Percentiles rank a stretch among this genome's conserved stretches.
phyloP scores from a whole-genome alignment of 1,140 invertebrate genomes.

The Drosophila lini region DNA sequence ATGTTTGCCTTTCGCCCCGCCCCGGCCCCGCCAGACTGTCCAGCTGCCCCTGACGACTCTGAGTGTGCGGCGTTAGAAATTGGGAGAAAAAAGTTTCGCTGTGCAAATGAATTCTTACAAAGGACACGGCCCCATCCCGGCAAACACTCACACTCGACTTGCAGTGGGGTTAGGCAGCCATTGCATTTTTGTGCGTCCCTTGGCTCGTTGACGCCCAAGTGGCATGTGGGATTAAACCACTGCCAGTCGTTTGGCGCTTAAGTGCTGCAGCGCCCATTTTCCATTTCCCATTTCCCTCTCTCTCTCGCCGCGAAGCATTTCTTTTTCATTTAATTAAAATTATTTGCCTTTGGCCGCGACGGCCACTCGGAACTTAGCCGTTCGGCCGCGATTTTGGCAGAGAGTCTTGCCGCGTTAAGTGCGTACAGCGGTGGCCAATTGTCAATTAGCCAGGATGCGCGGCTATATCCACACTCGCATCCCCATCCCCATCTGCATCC shows the following conservation, averaged over 20 bases:
- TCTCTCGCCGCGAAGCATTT: constrained; percentile 47
- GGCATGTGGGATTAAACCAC: constrained; percentile 70
- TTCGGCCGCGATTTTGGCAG: constrained; percentile 51
- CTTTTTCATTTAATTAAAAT: constrained; percentile 83
- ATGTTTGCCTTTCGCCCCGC: constrained; percentile 44
- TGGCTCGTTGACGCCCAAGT: constrained; percentile 80
- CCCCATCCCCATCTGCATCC: not conserved
- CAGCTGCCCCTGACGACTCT: constrained; percentile 64
- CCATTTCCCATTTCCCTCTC: not conserved
- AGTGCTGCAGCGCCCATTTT: constrained; percentile 47
- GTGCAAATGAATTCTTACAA: constrained; percentile 81
- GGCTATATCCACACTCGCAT: not conserved
- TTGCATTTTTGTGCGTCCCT: constrained; percentile 75
- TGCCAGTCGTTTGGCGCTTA: constrained; percentile 71
- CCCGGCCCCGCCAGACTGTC: constrained; percentile 21
- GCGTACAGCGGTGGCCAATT: constrained; percentile 62
- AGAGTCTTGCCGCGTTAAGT: constrained; percentile 61
- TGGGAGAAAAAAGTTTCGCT: constrained; percentile 79
- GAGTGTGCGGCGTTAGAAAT: constrained; percentile 80
- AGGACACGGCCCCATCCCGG: constrained; percentile 57
- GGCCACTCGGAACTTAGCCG: constrained; percentile 69
- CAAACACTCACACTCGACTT: constrained; percentile 48
- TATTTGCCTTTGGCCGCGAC: constrained; percentile 73
- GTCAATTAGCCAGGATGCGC: constrained; percentile 67
- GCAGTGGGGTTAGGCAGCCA: constrained; percentile 31